Percentiles rank a stretch among this genome's conserved stretches.
Conservation (phyloP, 1,140 invertebrate genomes). For the Lithobius niger region DNA sequence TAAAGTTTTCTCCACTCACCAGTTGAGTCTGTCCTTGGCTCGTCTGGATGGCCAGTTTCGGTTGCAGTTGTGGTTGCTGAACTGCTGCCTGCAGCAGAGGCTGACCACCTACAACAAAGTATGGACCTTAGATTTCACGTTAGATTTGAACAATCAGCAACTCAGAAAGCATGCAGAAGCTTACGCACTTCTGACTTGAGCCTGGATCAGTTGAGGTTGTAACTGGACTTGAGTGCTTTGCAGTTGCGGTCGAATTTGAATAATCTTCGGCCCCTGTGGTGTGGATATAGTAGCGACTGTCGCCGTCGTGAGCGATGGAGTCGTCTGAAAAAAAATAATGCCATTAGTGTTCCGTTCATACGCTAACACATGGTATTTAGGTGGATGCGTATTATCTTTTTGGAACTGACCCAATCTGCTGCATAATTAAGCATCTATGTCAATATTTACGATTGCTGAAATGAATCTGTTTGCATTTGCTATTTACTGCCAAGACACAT, state of each 20-base stretch:
- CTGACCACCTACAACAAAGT: slow-evolving; percentile 12
- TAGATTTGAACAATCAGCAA: neutral
- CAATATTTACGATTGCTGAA: too few relatives aligned
- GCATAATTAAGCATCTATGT: too few relatives aligned
- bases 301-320: slow-evolving; percentile 2
- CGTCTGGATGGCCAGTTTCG: slow-evolving; percentile 1
- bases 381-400: too few relatives aligned
- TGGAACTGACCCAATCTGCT: too few relatives aligned
- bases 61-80: slow-evolving; percentile 22
- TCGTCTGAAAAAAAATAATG: neutral
- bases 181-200: slow-evolving; percentile 8
- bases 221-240: slow-evolving; percentile 4
- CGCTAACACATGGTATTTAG: too few relatives aligned
- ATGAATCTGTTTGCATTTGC: too few relatives aligned
- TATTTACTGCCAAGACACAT: too few relatives aligned
- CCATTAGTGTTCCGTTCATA: too few relatives aligned
- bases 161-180: too few relatives aligned
- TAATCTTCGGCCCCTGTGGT: slow-evolving; percentile 16
- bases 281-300: slow-evolving; percentile 14
- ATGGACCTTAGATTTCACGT: neutral
- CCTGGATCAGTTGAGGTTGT: slow-evolving; percentile 17
- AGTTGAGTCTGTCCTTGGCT: slow-evolving; percentile 5
- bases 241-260: slow-evolving; percentile 19
- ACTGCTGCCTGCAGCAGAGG: slow-evolving; percentile 11
- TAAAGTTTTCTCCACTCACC: too few relatives aligned